Evolutionary conservation across 2,113 vertebrate species (phyloP).

Genomic region (Sapayoa aenigma): DNA sequence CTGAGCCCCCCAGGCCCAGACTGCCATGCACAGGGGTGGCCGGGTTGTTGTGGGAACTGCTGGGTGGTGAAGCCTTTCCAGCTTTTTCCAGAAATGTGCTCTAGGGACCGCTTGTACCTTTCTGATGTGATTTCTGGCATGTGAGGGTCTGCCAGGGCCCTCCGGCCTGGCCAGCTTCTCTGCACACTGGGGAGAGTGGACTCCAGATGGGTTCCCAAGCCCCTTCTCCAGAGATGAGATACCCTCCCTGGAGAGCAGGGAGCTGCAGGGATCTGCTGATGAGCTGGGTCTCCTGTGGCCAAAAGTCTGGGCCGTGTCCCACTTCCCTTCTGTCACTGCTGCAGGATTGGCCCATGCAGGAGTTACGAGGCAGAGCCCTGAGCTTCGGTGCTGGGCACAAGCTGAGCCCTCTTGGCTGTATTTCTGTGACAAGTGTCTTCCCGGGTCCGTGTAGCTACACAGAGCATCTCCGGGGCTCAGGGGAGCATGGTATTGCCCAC

Average conservation of each 20-base stretch:
- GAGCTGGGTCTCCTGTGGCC: not conserved
- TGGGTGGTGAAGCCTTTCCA: accelerated
- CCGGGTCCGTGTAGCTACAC: accelerated
- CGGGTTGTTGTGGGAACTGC: accelerated
- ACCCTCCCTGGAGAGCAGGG: accelerated
- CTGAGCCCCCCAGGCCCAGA: accelerated
- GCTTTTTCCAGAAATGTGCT: not conserved
- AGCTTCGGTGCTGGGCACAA: not conserved
- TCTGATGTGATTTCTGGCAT: not conserved
- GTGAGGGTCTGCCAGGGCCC: not conserved
- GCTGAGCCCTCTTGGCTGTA: not conserved
- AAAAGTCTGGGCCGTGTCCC: not conserved
- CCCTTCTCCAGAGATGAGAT: not conserved
- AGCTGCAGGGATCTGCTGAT: not conserved
- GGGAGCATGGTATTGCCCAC: accelerated
- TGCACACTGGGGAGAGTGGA: accelerated
- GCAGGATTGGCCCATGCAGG: accelerated
- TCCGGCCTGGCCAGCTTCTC: not conserved
- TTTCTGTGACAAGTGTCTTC: accelerated
- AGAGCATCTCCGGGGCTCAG: accelerated
- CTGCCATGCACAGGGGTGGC: accelerated
- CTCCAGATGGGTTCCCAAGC: not conserved
- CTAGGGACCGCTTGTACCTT: not conserved
- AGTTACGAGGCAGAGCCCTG: not conserved
- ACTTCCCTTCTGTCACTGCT: not conserved